phyloP scores from a whole-genome alignment of 2,888 invertebrate genomes.

The Sylvicola cinctus region DNA sequence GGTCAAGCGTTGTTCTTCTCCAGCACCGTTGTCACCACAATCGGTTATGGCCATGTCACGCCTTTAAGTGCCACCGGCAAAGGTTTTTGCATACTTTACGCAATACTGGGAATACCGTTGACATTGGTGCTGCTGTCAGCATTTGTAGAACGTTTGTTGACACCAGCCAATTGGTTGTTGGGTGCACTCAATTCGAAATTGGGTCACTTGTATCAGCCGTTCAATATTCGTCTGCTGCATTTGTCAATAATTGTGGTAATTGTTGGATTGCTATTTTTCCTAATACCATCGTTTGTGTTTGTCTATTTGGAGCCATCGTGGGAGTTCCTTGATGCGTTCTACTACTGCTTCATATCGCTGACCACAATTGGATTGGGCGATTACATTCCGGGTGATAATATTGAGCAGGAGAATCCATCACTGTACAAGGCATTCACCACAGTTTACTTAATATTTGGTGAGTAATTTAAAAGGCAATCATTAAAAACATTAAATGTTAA shows the following conservation, averaged over 20 bases:
- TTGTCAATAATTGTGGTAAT: slow-evolving; percentile 26
- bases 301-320: slow-evolving; percentile 56
- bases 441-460: slow-evolving; percentile 30
- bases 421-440: slow-evolving; percentile 68
- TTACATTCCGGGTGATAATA: slow-evolving; percentile 59
- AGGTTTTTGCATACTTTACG: slow-evolving; percentile 72
- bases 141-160: slow-evolving; percentile 56
- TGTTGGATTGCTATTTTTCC: slow-evolving; percentile 39
- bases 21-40: slow-evolving; percentile 73
- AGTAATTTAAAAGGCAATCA: too few relatives aligned
- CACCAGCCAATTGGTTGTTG: slow-evolving; percentile 50
- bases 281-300: slow-evolving; percentile 58
- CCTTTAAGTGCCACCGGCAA: slow-evolving; percentile 72
- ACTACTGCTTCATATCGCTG: slow-evolving; percentile 79
- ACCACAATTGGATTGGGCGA: slow-evolving; percentile 81
- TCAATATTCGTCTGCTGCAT: slow-evolving; percentile 15
- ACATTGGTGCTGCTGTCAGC: slow-evolving; percentile 68
- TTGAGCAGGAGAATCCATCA: slow-evolving; percentile 53
- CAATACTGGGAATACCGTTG: slow-evolving; percentile 66
- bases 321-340: slow-evolving; percentile 71
- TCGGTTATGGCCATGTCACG: slow-evolving; percentile 81
- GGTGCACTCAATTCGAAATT: slow-evolving; percentile 45
- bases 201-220: slow-evolving; percentile 50
- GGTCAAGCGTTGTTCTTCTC: slow-evolving; percentile 79
- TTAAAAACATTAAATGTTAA: too few relatives aligned